Evolutionary conservation across 2,888 invertebrate species (phyloP), one percentile per base, ranked within the genome.

Genomic region (Eremobia ochroleuca): DNA sequence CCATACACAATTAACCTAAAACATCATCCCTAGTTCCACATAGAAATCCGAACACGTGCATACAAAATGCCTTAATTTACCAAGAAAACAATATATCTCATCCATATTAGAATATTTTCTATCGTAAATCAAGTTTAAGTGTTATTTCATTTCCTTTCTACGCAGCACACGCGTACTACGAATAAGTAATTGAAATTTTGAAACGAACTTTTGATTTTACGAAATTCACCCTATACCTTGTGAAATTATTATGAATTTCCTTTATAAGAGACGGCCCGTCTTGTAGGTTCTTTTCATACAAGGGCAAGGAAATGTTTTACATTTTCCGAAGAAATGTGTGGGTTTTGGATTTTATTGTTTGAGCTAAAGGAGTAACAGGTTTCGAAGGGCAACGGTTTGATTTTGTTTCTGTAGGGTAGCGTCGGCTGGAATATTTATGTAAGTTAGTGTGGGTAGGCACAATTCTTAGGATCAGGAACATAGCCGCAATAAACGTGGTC

Each of bases 121-220:
- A 90, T 87, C 93, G 94, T 97, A 97, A 97, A 97, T 97, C 97
- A 96, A 87, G 91, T 95, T 95, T 95, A 97, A 96, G 96, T 96
- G 94, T 96, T 96, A 94, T 97, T 97, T 96, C 96, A 97, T 97
- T 97, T 97, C 97, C 97, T 95, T 92, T 94, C 91, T 92, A 93
- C 93, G 93, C 94, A 93, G 95, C 94, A 94, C 96, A 96, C 95
- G 96, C 96, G 94, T 96, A 94, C 94, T 93, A 94, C 95, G 95
- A 96, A 95, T 95, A 95, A 96, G 95, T 96, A 97, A 97, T 97
- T 97, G 96, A 96, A 96, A 96, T 96, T 73, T 94, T 94, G 94
- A 95, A 96, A 95, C 93, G 94, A 96, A 96, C 96, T 97, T 96
- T 96, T 95, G 96, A 96, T 96, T 97, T 96, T 94, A 94, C 92